These are phyloP conservation scores for Drosophila subquinaria DNA, from an alignment of 2,888 invertebrate genomes.

Conservation along the genomic window DNA sequence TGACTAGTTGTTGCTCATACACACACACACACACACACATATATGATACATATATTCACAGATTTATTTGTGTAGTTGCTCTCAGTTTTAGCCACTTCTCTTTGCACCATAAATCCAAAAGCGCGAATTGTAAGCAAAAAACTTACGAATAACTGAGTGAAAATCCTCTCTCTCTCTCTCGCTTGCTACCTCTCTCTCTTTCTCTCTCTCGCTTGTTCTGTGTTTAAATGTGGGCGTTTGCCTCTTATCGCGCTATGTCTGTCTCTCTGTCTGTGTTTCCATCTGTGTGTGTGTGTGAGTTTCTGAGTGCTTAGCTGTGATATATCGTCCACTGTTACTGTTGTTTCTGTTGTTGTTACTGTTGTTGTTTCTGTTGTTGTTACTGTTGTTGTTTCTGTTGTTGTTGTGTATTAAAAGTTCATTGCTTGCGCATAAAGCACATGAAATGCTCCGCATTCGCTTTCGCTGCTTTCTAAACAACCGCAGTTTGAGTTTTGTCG, in stretches of 20 bases:
- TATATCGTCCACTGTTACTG: slow-evolving; percentile 64
- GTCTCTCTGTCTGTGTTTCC: slow-evolving; percentile 8
- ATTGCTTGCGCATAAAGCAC: slow-evolving; percentile 80
- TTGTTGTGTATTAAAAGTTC: slow-evolving; percentile 79
- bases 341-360: slow-evolving; percentile 32
- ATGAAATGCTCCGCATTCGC: slow-evolving; percentile 73
- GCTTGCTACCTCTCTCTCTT: neutral
- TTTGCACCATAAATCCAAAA: slow-evolving; percentile 43
- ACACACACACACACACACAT: neutral
- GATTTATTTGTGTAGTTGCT: slow-evolving; percentile 14
- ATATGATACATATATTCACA: slow-evolving; percentile 4
- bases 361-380: slow-evolving; percentile 26
- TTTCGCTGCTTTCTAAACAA: slow-evolving; percentile 68
- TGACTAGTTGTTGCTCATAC: slow-evolving; percentile 1
- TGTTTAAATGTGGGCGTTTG: slow-evolving; percentile 44
- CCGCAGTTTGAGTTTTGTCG: slow-evolving; percentile 75
- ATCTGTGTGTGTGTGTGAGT: slow-evolving; percentile 43
- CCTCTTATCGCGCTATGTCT: slow-evolving; percentile 24
- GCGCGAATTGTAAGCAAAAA: slow-evolving; percentile 43
- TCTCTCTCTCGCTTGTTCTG: neutral
- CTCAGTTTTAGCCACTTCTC: slow-evolving; percentile 23
- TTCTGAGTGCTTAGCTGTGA: slow-evolving; percentile 73
- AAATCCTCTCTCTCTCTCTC: neutral
- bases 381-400: slow-evolving; percentile 37
- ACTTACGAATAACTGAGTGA: slow-evolving; percentile 34